Conservation (phyloP, 2,888 invertebrate genomes). For the Campoletis raptor region DNA sequence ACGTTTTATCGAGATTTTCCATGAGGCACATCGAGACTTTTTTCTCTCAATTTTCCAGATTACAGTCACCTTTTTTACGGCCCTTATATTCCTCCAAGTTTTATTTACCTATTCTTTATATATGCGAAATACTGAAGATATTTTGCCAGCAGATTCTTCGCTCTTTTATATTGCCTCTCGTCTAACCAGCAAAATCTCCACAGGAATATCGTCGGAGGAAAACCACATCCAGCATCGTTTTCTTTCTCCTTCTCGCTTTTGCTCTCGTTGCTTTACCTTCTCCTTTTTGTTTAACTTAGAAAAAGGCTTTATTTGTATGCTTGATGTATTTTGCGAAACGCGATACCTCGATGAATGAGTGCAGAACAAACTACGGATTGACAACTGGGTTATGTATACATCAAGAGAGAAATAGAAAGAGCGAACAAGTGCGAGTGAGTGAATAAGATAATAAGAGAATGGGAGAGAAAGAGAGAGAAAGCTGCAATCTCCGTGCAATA, state of each 20-base stretch:
- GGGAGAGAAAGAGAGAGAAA: constrained; percentile 76
- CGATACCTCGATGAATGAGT: constrained; percentile 78
- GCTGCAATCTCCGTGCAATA: constrained; percentile 19
- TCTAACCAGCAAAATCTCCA: constrained; percentile 21
- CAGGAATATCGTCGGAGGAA: constrained; percentile 48
- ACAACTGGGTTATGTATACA: constrained; percentile 81
- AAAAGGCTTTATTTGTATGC: constrained; percentile 76
- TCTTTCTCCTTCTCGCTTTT: neutral
- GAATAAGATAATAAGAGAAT: neutral
- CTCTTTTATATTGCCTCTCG: constrained; percentile 42
- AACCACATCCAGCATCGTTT: constrained; percentile 12
- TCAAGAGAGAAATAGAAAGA: neutral
- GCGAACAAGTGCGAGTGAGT: neutral
- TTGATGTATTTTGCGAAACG: constrained; percentile 75
- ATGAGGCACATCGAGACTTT: neutral
- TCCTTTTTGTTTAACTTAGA: constrained; percentile 70
- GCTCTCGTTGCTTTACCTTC: neutral
- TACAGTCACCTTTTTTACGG: constrained; percentile 38
- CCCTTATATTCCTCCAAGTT: constrained; percentile 15
- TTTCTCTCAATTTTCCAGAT: constrained; percentile 11
- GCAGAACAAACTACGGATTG: constrained; percentile 80
- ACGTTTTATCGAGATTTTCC: constrained; percentile 49
- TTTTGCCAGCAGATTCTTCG: constrained; percentile 1
- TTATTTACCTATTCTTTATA: constrained; percentile 47
- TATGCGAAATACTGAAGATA: constrained; percentile 20